Evolutionary conservation across 2,888 invertebrate species (phyloP).

Genomic region (Lacanobia wlatinum): DNA sequence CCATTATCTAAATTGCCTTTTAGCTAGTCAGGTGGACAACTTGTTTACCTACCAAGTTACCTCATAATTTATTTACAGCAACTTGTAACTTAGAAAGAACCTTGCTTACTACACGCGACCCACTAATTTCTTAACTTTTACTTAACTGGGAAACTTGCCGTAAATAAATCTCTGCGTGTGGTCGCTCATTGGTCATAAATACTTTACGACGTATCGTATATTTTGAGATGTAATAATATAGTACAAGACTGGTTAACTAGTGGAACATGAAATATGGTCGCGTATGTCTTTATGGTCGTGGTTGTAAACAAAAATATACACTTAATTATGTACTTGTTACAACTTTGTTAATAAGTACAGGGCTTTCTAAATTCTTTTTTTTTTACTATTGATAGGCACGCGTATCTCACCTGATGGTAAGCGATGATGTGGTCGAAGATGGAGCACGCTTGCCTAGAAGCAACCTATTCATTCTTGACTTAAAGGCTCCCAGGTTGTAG

Average conservation of each 20-base stretch:
- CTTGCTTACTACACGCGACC: neutral
- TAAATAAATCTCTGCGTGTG: conserved; percentile 60
- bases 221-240: conserved; percentile 55
- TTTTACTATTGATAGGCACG: no score
- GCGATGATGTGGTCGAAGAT: no score
- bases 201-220: conserved; percentile 59
- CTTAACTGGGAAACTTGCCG: conserved; percentile 35
- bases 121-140: conserved; percentile 54
- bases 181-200: conserved; percentile 53
- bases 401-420: no score
- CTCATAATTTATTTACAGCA: conserved; percentile 29
- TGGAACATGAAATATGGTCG: conserved; percentile 30
- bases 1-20: neutral
- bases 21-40: neutral
- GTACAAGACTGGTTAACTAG: conserved; percentile 46
- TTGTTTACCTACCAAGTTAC: conserved; percentile 25
- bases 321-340: neutral
- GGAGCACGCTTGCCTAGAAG: no score
- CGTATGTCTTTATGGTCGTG: neutral
- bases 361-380: neutral
- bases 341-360: neutral
- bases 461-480: no score
- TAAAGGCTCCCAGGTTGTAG: no score
- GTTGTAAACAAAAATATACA: conserved; percentile 18
- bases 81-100: conserved; percentile 18